Percentiles rank a stretch among this genome's conserved stretches.
Evolutionary conservation across 2,113 vertebrate genomes (phyloP).

Genomic region (Anguilla rostrata): DNA sequence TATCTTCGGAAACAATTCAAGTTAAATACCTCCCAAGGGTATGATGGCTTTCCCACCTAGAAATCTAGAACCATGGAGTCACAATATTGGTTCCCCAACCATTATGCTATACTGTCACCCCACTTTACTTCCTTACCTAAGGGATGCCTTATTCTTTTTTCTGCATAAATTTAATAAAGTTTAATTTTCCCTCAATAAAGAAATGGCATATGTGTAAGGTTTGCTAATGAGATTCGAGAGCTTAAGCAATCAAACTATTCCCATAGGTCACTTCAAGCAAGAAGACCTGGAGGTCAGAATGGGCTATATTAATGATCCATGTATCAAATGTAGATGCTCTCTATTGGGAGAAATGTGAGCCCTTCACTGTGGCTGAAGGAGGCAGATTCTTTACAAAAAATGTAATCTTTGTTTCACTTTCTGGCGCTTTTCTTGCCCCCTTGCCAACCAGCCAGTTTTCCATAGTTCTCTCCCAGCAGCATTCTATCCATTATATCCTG

Average conservation of each 20-base stretch:
- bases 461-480: not conserved
- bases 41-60: too few species aligned
- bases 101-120: too few species aligned
- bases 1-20: too few species aligned
- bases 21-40: too few species aligned
- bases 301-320: conserved; percentile 5
- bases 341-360: not conserved
- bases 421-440: not conserved
- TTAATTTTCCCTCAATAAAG: not conserved
- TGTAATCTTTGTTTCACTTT: not conserved
- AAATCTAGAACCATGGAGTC: too few species aligned
- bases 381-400: not conserved
- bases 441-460: not conserved
- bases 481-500: not conserved
- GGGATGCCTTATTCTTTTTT: not conserved
- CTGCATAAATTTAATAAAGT: not conserved
- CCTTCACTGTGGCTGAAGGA: not conserved
- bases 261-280: not conserved
- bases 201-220: not conserved
- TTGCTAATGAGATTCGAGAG: not conserved
- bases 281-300: not conserved
- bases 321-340: conserved; percentile 13
- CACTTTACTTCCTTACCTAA: too few species aligned
- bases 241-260: not conserved
- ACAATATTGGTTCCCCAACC: too few species aligned